Evolutionary conservation across 2,888 invertebrate genomes (phyloP), one percentile per base, ranked within the genome.

Genomic region (Morinoia aosen): DNA sequence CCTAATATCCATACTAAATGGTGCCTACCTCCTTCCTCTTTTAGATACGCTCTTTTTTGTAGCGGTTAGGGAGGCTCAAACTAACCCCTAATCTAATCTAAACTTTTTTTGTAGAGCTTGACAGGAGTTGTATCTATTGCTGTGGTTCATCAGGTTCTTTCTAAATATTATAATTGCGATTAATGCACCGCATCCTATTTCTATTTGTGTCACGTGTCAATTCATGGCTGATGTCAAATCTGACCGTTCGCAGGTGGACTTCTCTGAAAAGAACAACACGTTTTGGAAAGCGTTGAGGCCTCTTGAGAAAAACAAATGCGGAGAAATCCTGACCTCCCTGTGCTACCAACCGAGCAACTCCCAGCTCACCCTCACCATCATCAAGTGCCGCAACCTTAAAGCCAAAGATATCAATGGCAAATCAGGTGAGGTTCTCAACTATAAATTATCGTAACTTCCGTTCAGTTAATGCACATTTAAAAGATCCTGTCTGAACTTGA

Each of bases 261-360:
- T 99, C 96, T 98, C 99, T 97, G 98, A 98, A 97, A 99, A 99
- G 97, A 99, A 99, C 14, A 96, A 96, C 96, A 98, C 98, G n/a
- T 99, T 99, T 97, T 99, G 99, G 99, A 99, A 99, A 97, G 98
- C 99, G 0, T 97, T 99, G 96, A 99, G 99, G 97, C 99, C 99
- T 0, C 98, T 99, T 96, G 98, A 99, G 39, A 99, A 99, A 97
- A 99, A 99, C 97, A 99, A 99, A 97, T 99, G 99, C 97, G 99
- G 99, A 0, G 99, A 99, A 97, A 98, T 99, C 95, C 98, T 99
- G 96, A 98, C 99, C 95, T 99, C 99, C 10, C 98, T 99, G 94
- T 99, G 99, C 97, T 99, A 99, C 97, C 99, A 99, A 97, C 99
- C 99, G 95, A 99, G 99, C 97, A 99, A 99, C 97, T 99, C 99